Evolutionary conservation across 2,888 invertebrate genomes (phyloP).

Genomic region (Homarus gammarus): DNA sequence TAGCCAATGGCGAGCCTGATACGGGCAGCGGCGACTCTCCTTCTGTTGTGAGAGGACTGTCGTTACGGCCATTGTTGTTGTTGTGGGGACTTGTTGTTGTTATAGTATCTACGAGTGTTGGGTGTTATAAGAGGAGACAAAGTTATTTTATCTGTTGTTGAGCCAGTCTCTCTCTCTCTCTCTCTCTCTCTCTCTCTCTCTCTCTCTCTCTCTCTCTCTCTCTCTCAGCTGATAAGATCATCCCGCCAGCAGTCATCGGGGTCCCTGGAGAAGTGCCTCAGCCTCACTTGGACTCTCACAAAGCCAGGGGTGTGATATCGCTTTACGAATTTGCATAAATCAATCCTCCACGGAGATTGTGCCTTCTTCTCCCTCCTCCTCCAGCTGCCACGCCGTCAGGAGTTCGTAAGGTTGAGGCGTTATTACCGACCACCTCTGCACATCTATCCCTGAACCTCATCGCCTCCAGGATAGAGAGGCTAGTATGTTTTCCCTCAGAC

Average conservation of each 20-base stretch:
- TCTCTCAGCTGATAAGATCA: neutral
- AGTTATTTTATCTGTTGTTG: too few relatives aligned
- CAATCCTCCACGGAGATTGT: slow-evolving; percentile 9
- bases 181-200: too few relatives aligned
- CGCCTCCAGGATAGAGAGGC: neutral
- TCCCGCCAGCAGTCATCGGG: neutral
- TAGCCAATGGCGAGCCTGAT: neutral
- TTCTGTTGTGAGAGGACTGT: too few relatives aligned
- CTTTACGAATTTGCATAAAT: neutral
- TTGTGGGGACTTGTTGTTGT: too few relatives aligned
- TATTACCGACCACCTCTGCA: neutral
- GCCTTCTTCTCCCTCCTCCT: neutral
- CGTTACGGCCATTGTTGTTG: too few relatives aligned
- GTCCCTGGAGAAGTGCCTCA: neutral
- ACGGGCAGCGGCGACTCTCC: neutral
- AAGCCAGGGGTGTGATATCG: slow-evolving; percentile 2
- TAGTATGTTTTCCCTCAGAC: neutral
- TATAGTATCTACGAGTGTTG: too few relatives aligned
- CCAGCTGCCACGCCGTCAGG: neutral
- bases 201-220: too few relatives aligned
- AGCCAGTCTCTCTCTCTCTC: too few relatives aligned
- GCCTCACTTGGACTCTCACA: neutral
- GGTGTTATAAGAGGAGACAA: too few relatives aligned
- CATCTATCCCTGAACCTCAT: neutral
- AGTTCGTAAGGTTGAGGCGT: neutral